Percentiles rank a stretch among this genome's conserved stretches.
phyloP scores from a whole-genome alignment of 1,140 invertebrate genomes.

The Tribolium madens region DNA sequence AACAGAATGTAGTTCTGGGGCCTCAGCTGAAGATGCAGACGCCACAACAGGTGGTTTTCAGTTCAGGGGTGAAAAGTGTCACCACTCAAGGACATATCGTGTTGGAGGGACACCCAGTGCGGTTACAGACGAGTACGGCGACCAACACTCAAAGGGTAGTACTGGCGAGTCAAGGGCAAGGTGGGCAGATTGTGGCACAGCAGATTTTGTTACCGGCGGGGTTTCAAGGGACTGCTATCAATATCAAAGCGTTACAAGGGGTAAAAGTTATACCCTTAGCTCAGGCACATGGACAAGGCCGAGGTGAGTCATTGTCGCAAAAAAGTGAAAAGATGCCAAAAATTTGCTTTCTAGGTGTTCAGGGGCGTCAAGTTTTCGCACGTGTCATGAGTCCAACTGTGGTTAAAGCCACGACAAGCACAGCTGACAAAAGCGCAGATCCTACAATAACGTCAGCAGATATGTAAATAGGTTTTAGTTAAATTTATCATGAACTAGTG shows the following conservation, averaged over 20 bases:
- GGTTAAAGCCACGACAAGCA: slow-evolving; percentile 53
- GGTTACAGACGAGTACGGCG: slow-evolving; percentile 60
- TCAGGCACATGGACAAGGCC: slow-evolving; percentile 60
- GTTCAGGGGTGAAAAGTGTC: slow-evolving; percentile 47
- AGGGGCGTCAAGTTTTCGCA: slow-evolving; percentile 64
- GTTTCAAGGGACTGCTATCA: slow-evolving; percentile 70
- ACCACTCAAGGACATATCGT: slow-evolving; percentile 60
- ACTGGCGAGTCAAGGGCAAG: slow-evolving; percentile 71
- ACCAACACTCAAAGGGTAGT: slow-evolving; percentile 70
- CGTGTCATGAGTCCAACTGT: slow-evolving; percentile 63
- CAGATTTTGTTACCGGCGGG: slow-evolving; percentile 71
- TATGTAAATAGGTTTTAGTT: slow-evolving; percentile 26
- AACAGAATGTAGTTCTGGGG: slow-evolving; percentile 56
- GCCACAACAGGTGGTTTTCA: slow-evolving; percentile 57
- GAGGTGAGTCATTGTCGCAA: slow-evolving; percentile 52
- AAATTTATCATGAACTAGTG: slow-evolving; percentile 1
- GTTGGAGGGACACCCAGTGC: slow-evolving; percentile 64
- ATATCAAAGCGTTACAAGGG: slow-evolving; percentile 77
- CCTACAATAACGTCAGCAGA: slow-evolving; percentile 14
- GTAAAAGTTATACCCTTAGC: slow-evolving; percentile 76
- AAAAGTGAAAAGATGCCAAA: not conserved
- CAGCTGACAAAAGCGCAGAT: slow-evolving; percentile 7
- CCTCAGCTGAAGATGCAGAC: slow-evolving; percentile 53
- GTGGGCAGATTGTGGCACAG: slow-evolving; percentile 67
- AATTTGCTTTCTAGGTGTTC: slow-evolving; percentile 58